Conservation (phyloP, 1,140 invertebrate species). For the Neotoxoptera formosana region DNA sequence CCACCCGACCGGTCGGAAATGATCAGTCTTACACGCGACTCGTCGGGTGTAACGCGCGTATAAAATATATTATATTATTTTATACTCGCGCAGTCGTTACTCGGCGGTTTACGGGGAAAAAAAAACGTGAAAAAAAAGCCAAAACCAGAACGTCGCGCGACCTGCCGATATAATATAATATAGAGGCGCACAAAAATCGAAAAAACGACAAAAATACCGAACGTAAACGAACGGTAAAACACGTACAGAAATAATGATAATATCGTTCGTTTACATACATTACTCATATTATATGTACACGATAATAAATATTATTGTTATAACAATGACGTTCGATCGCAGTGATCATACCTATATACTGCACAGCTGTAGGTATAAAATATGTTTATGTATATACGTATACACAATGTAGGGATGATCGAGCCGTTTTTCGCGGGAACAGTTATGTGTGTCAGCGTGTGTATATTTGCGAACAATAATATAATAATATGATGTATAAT, state of each 20-base stretch:
- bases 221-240: not conserved
- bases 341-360: not conserved
- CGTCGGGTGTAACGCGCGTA: not conserved
- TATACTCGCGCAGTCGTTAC: slow-evolving; percentile 1
- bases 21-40: slow-evolving; percentile 6
- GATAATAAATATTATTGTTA: no score
- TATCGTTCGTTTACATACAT: not conserved
- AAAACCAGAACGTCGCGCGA: not conserved
- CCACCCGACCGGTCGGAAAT: not conserved
- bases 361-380: not conserved
- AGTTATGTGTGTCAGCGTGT: not conserved
- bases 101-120: not conserved
- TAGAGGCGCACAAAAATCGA: not conserved
- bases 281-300: not conserved
- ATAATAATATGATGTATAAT: no score
- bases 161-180: no score
- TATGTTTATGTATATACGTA: not conserved
- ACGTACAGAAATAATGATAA: not conserved
- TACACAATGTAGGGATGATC: not conserved
- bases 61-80: no score
- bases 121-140: not conserved
- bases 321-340: not conserved
- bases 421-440: not conserved
- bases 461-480: not conserved
- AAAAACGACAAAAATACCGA: not conserved